These are phyloP conservation scores for Meles meles DNA, from an alignment of 2,113 vertebrate species.

Conservation along the genomic window DNA sequence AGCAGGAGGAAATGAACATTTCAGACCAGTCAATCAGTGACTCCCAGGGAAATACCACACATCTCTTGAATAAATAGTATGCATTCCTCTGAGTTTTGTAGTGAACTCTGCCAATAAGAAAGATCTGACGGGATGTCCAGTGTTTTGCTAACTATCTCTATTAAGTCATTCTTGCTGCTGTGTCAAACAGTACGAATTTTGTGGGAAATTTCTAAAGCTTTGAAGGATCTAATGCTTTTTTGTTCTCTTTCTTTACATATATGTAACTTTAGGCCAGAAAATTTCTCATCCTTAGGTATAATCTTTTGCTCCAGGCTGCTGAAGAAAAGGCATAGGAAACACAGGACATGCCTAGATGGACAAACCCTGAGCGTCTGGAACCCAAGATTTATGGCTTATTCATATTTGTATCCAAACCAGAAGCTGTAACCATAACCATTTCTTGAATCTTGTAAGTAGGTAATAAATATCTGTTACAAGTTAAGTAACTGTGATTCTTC, in stretches of 20 bases:
- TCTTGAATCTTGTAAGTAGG: neutral
- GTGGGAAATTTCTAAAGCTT: neutral
- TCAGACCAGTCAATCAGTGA: accelerated
- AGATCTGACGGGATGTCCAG: neutral
- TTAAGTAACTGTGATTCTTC: neutral
- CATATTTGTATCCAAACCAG: neutral
- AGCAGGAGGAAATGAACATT: neutral
- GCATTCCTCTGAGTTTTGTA: neutral
- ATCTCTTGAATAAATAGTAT: neutral
- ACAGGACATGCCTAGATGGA: neutral
- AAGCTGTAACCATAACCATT: neutral
- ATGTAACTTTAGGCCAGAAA: neutral
- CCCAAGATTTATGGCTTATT: neutral
- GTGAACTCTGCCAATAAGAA: neutral
- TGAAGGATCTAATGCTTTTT: neutral
- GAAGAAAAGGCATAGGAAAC: neutral
- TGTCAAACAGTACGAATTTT: neutral
- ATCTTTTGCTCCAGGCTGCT: neutral
- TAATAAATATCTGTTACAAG: neutral
- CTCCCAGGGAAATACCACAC: neutral
- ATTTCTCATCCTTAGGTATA: neutral
- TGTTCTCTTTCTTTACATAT: neutral
- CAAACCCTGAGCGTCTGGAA: neutral
- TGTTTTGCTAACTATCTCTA: neutral
- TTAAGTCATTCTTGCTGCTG: neutral